Evolutionary conservation across 2,113 vertebrate species (phyloP).

Genomic region (Rhodinocichla rosea): DNA sequence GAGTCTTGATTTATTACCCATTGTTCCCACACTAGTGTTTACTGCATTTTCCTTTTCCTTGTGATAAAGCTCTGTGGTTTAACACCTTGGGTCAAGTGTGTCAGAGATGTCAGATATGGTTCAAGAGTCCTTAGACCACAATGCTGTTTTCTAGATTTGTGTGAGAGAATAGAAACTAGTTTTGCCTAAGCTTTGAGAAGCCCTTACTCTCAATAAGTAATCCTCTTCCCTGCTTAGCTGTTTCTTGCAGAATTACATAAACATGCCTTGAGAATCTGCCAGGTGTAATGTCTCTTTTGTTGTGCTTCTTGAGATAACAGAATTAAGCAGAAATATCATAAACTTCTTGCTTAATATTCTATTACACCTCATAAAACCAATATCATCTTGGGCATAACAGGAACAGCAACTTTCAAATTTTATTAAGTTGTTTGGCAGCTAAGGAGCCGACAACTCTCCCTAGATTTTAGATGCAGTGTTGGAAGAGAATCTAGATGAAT

Average conservation of each 20-base stretch:
- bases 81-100: background rate
- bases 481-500: background rate
- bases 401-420: background rate
- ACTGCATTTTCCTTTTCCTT: background rate
- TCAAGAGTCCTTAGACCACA: background rate
- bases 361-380: conserved; percentile 3
- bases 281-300: background rate
- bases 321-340: background rate
- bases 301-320: background rate
- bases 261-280: background rate
- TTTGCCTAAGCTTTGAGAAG: background rate
- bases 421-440: background rate
- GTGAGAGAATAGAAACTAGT: background rate
- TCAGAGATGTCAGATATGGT: background rate
- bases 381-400: background rate
- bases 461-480: background rate
- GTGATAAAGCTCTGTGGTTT: background rate
- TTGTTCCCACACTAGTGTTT: background rate
- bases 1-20: background rate
- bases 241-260: background rate
- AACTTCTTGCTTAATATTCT: conserved; percentile 14
- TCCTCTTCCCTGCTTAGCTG: background rate
- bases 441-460: background rate
- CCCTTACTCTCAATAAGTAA: background rate
- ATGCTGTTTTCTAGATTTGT: background rate